Evolutionary conservation across 2,113 vertebrate species (phyloP), one percentile per base, ranked within the genome.

Genomic region (Passer domesticus): DNA sequence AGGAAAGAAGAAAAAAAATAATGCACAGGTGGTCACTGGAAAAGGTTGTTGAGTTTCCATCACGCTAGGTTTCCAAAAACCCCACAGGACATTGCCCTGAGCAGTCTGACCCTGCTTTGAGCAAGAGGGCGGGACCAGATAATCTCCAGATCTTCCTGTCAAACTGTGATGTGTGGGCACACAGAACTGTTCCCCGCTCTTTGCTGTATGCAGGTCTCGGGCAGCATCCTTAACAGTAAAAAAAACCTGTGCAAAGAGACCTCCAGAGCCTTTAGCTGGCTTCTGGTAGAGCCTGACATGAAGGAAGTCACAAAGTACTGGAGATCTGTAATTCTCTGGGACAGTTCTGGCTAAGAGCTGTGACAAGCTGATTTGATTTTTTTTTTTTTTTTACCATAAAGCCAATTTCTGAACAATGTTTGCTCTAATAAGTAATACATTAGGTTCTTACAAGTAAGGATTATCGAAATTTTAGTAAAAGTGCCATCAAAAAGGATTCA

Each of bases 141-240:
- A 2, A 50, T 39, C 35, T 79, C 46, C 53, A 68, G 33, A 77
- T 46, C 33, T 24, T 83, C 60, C 70, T 75, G 56, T 39, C 60
- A 74, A 63, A 11, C 43, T 53, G 4, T 2, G 6, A 47, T 0
- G 2, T 1, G 6, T 9, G 44, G 2, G 39, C 31, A 30, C 0
- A 1, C 56, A n/a, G 64, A 66, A 41, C 52, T 6, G 0, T 49
- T 67, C 46, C 46, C 62, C 72, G 21, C 28, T 49, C 28, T 60
- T 75, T 21, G 22, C 21, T 39, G 11, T 16, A 7, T 31, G 50
- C 43, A 58, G n/a, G 27, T 41, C 19, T 58, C 11, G 1, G 49
- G 20, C 17, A 78, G 55, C 8, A 46, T 43, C 46, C 69, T 22
- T 37, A 74, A 90, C 17, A 85, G 46, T 11, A 70, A 28, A n/a